phyloP scores from a whole-genome alignment of 2,888 invertebrate species.

The Xylocampa areola region DNA sequence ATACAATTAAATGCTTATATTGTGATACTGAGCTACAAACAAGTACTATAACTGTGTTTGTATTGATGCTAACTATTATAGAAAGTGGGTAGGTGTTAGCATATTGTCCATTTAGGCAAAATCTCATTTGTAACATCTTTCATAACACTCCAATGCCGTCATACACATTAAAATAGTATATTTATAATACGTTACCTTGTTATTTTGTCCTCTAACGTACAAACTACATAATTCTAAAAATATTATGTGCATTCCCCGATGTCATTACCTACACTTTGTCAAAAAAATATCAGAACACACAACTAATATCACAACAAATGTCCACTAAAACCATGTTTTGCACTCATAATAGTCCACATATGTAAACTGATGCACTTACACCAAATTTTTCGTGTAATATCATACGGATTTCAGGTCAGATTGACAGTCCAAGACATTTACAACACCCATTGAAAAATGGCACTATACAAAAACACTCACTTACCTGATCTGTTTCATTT shows the following conservation, averaged over 20 bases:
- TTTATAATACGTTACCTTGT: slow-evolving; percentile 76
- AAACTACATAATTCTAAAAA: slow-evolving; percentile 88
- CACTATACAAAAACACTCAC: slow-evolving; percentile 75
- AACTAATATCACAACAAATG: slow-evolving; percentile 55
- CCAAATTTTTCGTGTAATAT: slow-evolving; percentile 71
- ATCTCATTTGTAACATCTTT: slow-evolving; percentile 62
- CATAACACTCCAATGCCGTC: slow-evolving; percentile 53
- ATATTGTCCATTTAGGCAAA: slow-evolving; percentile 61
- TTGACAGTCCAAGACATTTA: slow-evolving; percentile 87
- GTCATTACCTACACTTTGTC: slow-evolving; percentile 77
- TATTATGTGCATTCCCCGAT: slow-evolving; percentile 86
- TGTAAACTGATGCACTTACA: slow-evolving; percentile 61
- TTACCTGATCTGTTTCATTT: slow-evolving; percentile 89
- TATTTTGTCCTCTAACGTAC: slow-evolving; percentile 82
- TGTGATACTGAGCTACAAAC: not conserved
- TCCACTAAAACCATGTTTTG: slow-evolving; percentile 46
- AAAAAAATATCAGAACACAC: slow-evolving; percentile 57
- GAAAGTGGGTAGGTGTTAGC: slow-evolving; percentile 76
- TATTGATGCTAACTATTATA: slow-evolving; percentile 29
- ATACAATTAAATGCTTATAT: not conserved
- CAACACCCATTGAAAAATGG: slow-evolving; percentile 81
- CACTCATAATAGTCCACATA: slow-evolving; percentile 48
- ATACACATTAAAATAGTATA: slow-evolving; percentile 63
- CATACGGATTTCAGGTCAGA: slow-evolving; percentile 85
- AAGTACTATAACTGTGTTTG: slow-evolving; percentile 26